Evolutionary conservation across 2,888 invertebrate genomes (phyloP), one percentile per base, ranked within the genome.

Genomic region (Megaustenia siamemsis): DNA sequence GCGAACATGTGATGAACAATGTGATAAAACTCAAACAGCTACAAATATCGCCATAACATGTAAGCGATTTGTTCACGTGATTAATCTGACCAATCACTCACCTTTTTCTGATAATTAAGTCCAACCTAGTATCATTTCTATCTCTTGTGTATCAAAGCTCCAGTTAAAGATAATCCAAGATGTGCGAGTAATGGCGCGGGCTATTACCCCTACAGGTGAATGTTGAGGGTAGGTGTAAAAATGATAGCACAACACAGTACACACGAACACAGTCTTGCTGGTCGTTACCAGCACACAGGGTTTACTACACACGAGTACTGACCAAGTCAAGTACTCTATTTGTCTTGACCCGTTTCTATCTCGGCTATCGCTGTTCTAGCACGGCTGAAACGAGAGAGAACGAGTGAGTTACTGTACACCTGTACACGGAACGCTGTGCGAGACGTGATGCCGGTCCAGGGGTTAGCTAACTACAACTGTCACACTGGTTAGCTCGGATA

Each of bases 401-500:
- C 28, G 18, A 73, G 49, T 49, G 49, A 56, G 73, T 18, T 15
- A 43, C 73, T 18, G 21, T 78, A 66, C 66, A 78, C 63, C 78
- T 43, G 32, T 38, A 43, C 18, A 21, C 0, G n/a, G n/a, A 43
- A 12, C 32, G 49, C 4, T 12, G 63, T 63, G 18, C 3, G 78
- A 66, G 71, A 53, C 60, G 78, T 32, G 78, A 78, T 63, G 28
- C 45, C 28, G 63, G n/a, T 21, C 21, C 12, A 38, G 35, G 32
- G 53, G 56, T 38, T 28, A 38, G 38, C 76, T 53, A 35, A 49
- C 78, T 63, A 56, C 60, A 63, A 77, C 77, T 63, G 77, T 77
- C 77, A 63, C 28, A 38, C 38, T 77, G 77, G 40, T 43, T 78
- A 78, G 28, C 78, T 63, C 28, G 60, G 66, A 32, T 78, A 78